phyloP scores from a whole-genome alignment of 1,140 invertebrate genomes.

The Caerostris darwini region DNA sequence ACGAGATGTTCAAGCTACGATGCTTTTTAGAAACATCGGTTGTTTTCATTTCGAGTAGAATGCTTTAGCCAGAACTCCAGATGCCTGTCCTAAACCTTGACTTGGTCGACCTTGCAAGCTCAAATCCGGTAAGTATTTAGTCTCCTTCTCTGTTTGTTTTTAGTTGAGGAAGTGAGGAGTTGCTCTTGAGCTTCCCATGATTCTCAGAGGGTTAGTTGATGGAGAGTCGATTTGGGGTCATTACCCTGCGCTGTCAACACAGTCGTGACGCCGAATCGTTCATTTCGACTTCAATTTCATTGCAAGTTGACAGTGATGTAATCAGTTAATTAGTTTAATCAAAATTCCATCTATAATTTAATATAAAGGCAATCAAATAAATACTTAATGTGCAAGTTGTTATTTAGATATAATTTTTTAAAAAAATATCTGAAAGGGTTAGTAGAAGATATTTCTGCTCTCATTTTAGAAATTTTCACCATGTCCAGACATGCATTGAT shows the following conservation, averaged over 20 bases:
- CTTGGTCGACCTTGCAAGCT: conserved; percentile 59
- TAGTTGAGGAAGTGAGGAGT: neutral
- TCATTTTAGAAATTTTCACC: no score
- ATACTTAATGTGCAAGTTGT: no score
- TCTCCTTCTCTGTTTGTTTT: neutral
- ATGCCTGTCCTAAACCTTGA: conserved; percentile 72
- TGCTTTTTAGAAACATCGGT: neutral
- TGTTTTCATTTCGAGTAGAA: neutral
- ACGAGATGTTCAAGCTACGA: conserved; percentile 17
- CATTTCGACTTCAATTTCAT: neutral
- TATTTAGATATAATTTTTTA: no score
- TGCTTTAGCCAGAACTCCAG: neutral
- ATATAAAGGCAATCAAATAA: neutral
- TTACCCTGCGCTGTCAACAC: conserved; percentile 73
- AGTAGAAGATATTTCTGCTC: no score
- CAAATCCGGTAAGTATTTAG: conserved; percentile 56
- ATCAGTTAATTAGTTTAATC: neutral
- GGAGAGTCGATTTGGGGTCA: conserved; percentile 61
- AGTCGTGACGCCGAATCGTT: neutral
- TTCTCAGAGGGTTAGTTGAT: conserved; percentile 46
- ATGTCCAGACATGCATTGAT: no score
- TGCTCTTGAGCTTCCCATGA: conserved; percentile 61
- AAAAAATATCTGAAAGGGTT: no score
- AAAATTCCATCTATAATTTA: neutral
- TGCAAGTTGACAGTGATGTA: neutral